Conservation (phyloP, 64 coral and sea anemone species). For the Platygyra sinensis region DNA sequence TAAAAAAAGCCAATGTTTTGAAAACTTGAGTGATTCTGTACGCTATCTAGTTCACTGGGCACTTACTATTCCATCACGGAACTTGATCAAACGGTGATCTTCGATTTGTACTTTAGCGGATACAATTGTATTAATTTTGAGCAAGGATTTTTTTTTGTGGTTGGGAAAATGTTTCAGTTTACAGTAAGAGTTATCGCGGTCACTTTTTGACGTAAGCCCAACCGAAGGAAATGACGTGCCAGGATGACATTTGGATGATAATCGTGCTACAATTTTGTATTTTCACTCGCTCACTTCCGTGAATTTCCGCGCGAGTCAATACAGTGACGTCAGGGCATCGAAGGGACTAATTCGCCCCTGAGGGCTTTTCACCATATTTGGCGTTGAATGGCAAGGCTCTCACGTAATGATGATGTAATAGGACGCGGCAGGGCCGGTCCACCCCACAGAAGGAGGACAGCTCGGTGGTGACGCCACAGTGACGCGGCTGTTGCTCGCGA, state of each 20-base stretch:
- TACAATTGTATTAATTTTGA: no score
- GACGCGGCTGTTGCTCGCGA: constrained; percentile 86
- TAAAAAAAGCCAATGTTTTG: no score
- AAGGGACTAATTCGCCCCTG: neutral
- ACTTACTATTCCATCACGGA: no score
- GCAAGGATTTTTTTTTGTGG: no score
- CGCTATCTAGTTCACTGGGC: no score
- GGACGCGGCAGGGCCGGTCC: constrained; percentile 59
- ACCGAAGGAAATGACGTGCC: neutral
- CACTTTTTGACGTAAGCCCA: neutral
- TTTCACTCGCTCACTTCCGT: neutral
- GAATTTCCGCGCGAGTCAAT: neutral
- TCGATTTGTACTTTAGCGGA: no score
- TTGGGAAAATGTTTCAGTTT: neutral
- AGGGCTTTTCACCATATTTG: constrained; percentile 41
- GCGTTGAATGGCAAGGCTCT: constrained; percentile 62
- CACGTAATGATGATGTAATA: constrained; percentile 90
- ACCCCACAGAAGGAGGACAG: constrained; percentile 51
- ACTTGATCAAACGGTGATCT: no score
- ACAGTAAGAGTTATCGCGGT: neutral
- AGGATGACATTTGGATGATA: neutral
- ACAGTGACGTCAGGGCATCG: neutral
- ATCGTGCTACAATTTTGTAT: neutral
- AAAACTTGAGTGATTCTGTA: no score
- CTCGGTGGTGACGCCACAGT: constrained; percentile 90